Conservation (phyloP, 1,140 invertebrate species). For the Anastatus disparis region DNA sequence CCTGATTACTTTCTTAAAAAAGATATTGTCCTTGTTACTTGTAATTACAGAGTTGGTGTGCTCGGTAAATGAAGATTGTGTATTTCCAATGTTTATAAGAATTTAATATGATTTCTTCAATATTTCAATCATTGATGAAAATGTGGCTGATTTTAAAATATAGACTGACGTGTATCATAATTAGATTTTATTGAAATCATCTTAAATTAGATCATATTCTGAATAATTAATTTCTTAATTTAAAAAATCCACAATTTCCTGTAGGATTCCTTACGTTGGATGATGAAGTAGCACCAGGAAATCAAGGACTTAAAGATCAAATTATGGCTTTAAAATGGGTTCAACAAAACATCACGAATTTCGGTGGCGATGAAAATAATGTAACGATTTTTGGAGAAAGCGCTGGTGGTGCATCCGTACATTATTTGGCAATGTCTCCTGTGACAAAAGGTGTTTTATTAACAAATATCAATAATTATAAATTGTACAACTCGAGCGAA, state of each 20-base stretch:
- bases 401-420: too few relatives aligned
- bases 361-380: slow-evolving; percentile 66
- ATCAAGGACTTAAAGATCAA: slow-evolving; percentile 58
- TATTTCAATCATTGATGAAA: too few relatives aligned
- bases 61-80: slow-evolving; percentile 48
- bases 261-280: slow-evolving; percentile 59
- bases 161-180: too few relatives aligned
- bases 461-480: neutral
- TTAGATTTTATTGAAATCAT: too few relatives aligned
- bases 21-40: slow-evolving; percentile 62
- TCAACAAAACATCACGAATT: slow-evolving; percentile 65
- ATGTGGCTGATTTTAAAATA: too few relatives aligned
- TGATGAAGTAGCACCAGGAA: too few relatives aligned
- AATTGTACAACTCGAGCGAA: neutral
- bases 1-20: slow-evolving; percentile 57
- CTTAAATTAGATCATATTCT: too few relatives aligned
- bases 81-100: too few relatives aligned
- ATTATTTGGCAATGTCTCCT: too few relatives aligned
- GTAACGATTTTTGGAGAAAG: slow-evolving; percentile 67
- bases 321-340: slow-evolving; percentile 68
- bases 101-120: too few relatives aligned
- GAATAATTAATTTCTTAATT: too few relatives aligned
- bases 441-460: slow-evolving; percentile 44
- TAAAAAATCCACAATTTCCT: too few relatives aligned
- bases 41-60: slow-evolving; percentile 64